phyloP scores from a whole-genome alignment of 2,888 invertebrate genomes.

The Scaptomyza caliginosa region DNA sequence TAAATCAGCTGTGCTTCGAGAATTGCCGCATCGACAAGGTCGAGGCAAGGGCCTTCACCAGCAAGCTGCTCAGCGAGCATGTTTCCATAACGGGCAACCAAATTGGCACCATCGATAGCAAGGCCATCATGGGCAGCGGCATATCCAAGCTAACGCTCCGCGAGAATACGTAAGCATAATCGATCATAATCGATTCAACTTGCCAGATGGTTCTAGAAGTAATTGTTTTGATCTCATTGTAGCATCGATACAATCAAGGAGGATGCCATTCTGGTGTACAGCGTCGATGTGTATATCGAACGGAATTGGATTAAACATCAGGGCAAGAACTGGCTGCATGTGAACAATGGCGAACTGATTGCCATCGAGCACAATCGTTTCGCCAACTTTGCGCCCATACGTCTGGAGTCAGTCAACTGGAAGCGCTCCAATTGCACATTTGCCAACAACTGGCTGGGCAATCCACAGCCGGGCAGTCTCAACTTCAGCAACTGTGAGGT shows the following conservation, averaged over 20 bases:
- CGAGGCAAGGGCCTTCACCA: conserved; percentile 80
- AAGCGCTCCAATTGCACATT: conserved; percentile 76
- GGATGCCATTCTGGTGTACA: conserved; percentile 80
- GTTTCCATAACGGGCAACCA: conserved; percentile 80
- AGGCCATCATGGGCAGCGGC: conserved; percentile 83
- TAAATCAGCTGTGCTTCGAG: conserved; percentile 80
- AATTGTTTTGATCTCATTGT: too few relatives aligned
- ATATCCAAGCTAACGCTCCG: conserved; percentile 79
- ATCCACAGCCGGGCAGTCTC: conserved; percentile 75
- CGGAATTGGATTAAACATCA: conserved; percentile 76
- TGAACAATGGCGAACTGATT: conserved; percentile 78
- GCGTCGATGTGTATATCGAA: conserved; percentile 76
- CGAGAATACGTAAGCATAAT: conserved; percentile 78
- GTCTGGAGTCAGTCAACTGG: conserved; percentile 73
- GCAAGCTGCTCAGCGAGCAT: conserved; percentile 79
- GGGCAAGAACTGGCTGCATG: conserved; percentile 80
- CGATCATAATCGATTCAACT: not conserved
- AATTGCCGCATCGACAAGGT: conserved; percentile 80
- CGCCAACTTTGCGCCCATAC: conserved; percentile 73
- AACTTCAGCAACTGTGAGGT: conserved; percentile 81
- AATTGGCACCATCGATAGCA: conserved; percentile 82
- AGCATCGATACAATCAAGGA: conserved; percentile 81
- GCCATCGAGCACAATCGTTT: conserved; percentile 80
- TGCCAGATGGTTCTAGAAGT: too few relatives aligned
- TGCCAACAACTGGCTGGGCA: conserved; percentile 79